Evolutionary conservation across 64 coral and sea anemone species (phyloP).

Genomic region (Cladopsammia gracilis): DNA sequence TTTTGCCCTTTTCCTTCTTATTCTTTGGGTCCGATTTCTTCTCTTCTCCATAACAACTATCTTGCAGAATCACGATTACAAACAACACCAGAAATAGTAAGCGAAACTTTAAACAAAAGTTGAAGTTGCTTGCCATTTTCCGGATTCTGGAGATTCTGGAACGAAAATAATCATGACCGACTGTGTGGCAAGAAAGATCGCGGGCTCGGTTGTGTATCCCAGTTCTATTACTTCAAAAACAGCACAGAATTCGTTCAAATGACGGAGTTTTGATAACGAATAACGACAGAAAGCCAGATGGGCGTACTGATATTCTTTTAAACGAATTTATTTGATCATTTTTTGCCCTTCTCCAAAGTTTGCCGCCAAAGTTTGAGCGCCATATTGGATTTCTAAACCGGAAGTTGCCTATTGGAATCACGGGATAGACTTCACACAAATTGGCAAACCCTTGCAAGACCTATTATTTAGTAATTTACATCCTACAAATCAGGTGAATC

Average conservation of each 20-base stretch:
- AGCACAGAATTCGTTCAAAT: neutral
- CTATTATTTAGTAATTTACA: too few species aligned
- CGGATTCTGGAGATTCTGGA: neutral
- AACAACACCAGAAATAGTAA: constrained; percentile 1
- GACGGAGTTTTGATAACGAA: neutral
- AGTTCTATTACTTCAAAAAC: neutral
- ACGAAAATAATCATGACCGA: too few species aligned
- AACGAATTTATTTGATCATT: neutral
- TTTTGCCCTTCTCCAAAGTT: neutral
- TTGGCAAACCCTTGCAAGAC: neutral
- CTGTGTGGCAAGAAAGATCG: neutral
- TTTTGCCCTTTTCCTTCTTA: constrained; percentile 78
- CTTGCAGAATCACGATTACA: neutral
- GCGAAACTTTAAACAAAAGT: neutral
- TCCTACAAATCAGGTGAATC: neutral
- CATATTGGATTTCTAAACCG: constrained; percentile 13
- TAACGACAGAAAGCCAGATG: neutral
- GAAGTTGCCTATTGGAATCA: constrained; percentile 33
- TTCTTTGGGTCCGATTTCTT: constrained; percentile 69
- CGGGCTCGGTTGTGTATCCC: neutral
- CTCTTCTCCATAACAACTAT: constrained; percentile 17
- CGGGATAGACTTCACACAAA: constrained; percentile 2
- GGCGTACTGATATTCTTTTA: neutral
- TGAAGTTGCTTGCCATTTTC: neutral
- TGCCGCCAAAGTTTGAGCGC: neutral